Evolutionary conservation across 2,797 vertebrate species (phyloP).

Genomic region (Spheniscus humboldti): DNA sequence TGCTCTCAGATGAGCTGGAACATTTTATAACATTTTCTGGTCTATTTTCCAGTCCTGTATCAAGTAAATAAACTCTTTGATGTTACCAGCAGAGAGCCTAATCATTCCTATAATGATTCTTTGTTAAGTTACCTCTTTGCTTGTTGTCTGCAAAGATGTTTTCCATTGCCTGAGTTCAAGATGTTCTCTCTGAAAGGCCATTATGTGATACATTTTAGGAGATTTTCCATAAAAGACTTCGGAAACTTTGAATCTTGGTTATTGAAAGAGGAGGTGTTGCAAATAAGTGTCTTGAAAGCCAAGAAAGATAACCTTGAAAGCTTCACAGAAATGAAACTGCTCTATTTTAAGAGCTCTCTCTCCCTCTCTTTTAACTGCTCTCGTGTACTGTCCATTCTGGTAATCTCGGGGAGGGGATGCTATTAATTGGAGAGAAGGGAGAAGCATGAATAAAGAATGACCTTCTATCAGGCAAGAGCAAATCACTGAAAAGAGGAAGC

Average conservation of each 20-base stretch:
- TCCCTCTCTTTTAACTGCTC: background rate
- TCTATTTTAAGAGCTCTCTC: background rate
- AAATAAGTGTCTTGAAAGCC: background rate
- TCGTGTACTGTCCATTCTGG: background rate
- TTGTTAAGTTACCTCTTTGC: background rate
- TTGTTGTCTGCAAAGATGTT: background rate
- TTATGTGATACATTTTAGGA: background rate
- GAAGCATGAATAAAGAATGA: background rate
- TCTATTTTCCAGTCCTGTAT: background rate
- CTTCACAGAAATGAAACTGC: background rate
- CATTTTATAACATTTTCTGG: background rate
- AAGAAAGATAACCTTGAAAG: background rate
- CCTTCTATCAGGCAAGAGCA: background rate
- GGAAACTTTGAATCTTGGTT: background rate
- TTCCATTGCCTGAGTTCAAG: background rate
- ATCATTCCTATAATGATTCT: background rate
- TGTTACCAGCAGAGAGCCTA: constrained; percentile 8
- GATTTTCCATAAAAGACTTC: background rate
- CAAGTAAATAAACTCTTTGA: constrained; percentile 21
- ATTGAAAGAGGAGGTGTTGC: background rate
- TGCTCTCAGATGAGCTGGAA: background rate
- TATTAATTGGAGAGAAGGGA: background rate
- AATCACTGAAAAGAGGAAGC: background rate
- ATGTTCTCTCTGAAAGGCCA: background rate
- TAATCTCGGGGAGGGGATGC: background rate